Evolutionary conservation across 2,113 vertebrate species (phyloP).

Genomic region (Notothenia coriiceps): DNA sequence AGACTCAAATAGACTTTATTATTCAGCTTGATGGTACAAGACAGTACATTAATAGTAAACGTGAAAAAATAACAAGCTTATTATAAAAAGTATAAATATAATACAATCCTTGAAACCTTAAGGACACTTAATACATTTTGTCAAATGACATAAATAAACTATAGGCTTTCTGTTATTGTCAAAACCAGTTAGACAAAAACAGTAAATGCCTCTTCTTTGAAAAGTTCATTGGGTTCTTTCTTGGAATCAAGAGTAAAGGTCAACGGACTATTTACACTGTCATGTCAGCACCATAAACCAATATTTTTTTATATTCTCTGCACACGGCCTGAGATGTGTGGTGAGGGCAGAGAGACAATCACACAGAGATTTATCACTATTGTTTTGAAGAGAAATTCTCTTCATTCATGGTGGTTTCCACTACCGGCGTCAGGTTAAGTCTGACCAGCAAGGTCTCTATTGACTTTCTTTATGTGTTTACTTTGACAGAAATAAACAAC

Average conservation of each 20-base stretch:
- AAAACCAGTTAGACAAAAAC: slow-evolving; percentile 85
- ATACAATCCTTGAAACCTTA: slow-evolving; percentile 76
- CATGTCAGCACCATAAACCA: slow-evolving; percentile 73
- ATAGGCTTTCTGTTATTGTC: slow-evolving; percentile 74
- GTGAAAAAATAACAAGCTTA: slow-evolving; percentile 77
- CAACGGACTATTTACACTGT: slow-evolving; percentile 67
- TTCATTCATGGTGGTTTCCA: slow-evolving; percentile 77
- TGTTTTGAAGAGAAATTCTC: slow-evolving; percentile 75
- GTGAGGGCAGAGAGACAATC: slow-evolving; percentile 61
- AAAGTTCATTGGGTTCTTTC: slow-evolving; percentile 70
- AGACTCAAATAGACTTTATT: slow-evolving; percentile 75
- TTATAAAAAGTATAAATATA: slow-evolving; percentile 87
- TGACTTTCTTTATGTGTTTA: slow-evolving; percentile 80
- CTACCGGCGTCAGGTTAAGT: slow-evolving; percentile 72
- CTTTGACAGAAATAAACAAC: slow-evolving; percentile 82
- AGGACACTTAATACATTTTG: slow-evolving; percentile 76
- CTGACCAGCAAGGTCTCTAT: slow-evolving; percentile 64
- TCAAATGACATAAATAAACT: slow-evolving; percentile 79
- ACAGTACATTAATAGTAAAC: slow-evolving; percentile 74
- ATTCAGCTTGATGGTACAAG: slow-evolving; percentile 73
- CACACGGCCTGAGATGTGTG: slow-evolving; percentile 61
- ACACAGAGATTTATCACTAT: slow-evolving; percentile 68
- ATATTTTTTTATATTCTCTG: slow-evolving; percentile 40
- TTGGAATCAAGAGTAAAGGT: slow-evolving; percentile 59
- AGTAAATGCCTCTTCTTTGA: slow-evolving; percentile 67